A percentile compares a stretch with the other conserved stretches of the same genome.
Evolutionary conservation across 1,140 invertebrate species (phyloP).

Genomic region (Drosophila takahashii): DNA sequence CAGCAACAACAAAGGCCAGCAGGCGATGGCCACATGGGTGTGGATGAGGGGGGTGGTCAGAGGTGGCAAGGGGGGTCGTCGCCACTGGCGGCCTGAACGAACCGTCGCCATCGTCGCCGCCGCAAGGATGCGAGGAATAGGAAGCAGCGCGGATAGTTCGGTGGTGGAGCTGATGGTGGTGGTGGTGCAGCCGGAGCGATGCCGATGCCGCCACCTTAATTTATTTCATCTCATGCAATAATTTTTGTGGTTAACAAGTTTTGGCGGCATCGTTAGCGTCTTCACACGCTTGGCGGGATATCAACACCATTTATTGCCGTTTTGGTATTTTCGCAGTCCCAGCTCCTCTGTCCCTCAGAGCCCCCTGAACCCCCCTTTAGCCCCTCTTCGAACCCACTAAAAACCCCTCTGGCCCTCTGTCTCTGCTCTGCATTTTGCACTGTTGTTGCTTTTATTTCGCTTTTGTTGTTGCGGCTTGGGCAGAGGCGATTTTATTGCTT

Average conservation of each 20-base stretch:
- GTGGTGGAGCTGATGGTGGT: conserved; percentile 16
- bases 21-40: conserved; percentile 53
- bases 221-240: conserved; percentile 84
- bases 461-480: conserved; percentile 39
- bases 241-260: conserved; percentile 84
- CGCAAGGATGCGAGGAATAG: conserved; percentile 81
- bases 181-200: conserved; percentile 55
- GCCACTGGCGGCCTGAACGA: conserved; percentile 69
- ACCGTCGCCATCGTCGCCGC: conserved; percentile 46
- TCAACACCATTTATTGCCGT: conserved; percentile 84
- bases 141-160: conserved; percentile 71
- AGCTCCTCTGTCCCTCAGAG: conserved; percentile 40
- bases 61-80: conserved; percentile 44
- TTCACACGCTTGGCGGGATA: conserved; percentile 84
- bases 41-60: conserved; percentile 9
- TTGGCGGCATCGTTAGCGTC: conserved; percentile 84
- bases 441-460: conserved; percentile 39
- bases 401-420: conserved; percentile 23
- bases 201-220: conserved; percentile 79
- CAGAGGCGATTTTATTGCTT: conserved; percentile 76
- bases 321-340: conserved; percentile 76
- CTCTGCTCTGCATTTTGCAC: conserved; percentile 71
- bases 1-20: conserved; percentile 49
- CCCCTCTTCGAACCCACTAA: conserved; percentile 13
- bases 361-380: neutral